A percentile compares a stretch with the other conserved stretches of the same genome.
Conservation (phyloP, 2,797 vertebrate genomes). For the Catamblyrhynchus diadema region DNA sequence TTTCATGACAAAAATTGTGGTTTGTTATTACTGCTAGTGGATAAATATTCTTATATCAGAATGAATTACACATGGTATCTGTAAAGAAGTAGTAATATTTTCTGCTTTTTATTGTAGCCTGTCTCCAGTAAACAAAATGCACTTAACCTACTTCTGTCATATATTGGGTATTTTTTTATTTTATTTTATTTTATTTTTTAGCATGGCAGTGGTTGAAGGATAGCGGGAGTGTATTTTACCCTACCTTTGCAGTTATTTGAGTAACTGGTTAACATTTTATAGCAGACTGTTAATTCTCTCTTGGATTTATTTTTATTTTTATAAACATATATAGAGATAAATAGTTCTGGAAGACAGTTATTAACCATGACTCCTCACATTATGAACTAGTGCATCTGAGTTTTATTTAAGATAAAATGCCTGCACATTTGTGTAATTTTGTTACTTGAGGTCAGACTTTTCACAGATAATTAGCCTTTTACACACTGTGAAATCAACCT, state of each 20-base stretch:
- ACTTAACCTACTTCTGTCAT: constrained; percentile 83
- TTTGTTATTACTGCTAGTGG: constrained; percentile 87
- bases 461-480: constrained; percentile 87
- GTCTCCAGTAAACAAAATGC: constrained; percentile 82
- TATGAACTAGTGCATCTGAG: constrained; percentile 67
- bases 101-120: constrained; percentile 79
- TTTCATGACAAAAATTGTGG: constrained; percentile 83
- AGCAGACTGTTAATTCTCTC: not conserved
- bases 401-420: constrained; percentile 83
- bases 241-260: constrained; percentile 57
- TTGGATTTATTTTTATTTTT: constrained; percentile 38
- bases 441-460: constrained; percentile 82
- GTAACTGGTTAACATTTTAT: constrained; percentile 43
- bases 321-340: constrained; percentile 23
- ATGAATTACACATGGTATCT: constrained; percentile 83
- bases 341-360: constrained; percentile 36
- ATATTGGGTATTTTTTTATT: not conserved
- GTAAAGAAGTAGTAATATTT: constrained; percentile 81
- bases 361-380: constrained; percentile 64
- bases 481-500: constrained; percentile 87
- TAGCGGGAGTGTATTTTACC: constrained; percentile 23
- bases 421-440: constrained; percentile 79
- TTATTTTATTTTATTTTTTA: not conserved
- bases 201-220: not conserved
- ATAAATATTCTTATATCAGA: constrained; percentile 86